Conservation (phyloP, 2,888 invertebrate species). For the Malacosoma neustria region DNA sequence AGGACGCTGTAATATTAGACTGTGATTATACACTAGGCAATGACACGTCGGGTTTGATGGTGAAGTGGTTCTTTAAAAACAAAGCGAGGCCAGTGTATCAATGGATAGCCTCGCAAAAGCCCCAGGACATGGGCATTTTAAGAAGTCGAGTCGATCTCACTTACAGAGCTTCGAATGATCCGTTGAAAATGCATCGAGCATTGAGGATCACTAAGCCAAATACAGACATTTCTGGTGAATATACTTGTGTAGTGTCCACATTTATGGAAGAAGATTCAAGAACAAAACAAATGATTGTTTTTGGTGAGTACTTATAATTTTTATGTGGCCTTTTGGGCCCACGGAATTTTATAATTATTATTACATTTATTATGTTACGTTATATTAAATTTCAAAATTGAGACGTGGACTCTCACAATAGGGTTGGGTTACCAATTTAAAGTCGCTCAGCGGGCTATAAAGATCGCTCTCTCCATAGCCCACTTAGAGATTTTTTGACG, state of each 20-base stretch:
- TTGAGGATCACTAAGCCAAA: slow-evolving; percentile 82
- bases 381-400: too few species aligned
- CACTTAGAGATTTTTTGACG: too few species aligned
- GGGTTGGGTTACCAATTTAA: too few species aligned
- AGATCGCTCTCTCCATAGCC: too few species aligned
- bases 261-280: slow-evolving; percentile 80
- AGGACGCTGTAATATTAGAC: slow-evolving; percentile 79
- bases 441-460: too few species aligned
- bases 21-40: slow-evolving; percentile 81
- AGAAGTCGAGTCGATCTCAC: slow-evolving; percentile 76
- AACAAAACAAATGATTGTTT: slow-evolving; percentile 79
- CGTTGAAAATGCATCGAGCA: slow-evolving; percentile 81
- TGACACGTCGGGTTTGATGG: slow-evolving; percentile 79
- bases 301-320: slow-evolving; percentile 64
- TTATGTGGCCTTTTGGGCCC: neutral
- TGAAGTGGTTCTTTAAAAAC: slow-evolving; percentile 85
- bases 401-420: too few species aligned
- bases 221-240: slow-evolving; percentile 82
- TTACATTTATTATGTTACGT: too few species aligned
- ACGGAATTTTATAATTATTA: neutral
- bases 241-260: slow-evolving; percentile 83
- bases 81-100: slow-evolving; percentile 82
- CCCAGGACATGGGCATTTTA: slow-evolving; percentile 77
- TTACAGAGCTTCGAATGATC: slow-evolving; percentile 79
- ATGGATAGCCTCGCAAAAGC: slow-evolving; percentile 82